Conservation (phyloP, 2,888 invertebrate species). For the Eristalis intricaria region DNA sequence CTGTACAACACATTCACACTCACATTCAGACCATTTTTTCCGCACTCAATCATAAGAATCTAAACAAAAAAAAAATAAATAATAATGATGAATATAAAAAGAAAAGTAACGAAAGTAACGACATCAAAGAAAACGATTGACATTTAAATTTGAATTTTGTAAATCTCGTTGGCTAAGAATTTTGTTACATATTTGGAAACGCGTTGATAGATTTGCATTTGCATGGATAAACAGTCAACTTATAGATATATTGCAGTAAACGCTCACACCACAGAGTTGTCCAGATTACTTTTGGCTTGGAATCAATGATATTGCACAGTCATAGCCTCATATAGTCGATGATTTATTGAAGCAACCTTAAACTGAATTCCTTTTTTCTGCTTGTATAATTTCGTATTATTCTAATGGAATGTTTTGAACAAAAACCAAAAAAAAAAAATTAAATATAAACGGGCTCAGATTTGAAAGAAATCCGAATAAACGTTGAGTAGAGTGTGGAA, state of each 20-base stretch:
- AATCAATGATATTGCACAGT: conserved; percentile 45
- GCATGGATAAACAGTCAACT: conserved; percentile 54
- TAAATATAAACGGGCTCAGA: conserved; percentile 20
- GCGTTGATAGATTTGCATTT: conserved; percentile 20
- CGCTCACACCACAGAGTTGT: conserved; percentile 73
- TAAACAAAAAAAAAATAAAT: conserved; percentile 18
- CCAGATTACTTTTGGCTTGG: conserved; percentile 66
- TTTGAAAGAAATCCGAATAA: conserved; percentile 32
- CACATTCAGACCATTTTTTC: conserved; percentile 53
- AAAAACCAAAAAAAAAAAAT: conserved; percentile 6
- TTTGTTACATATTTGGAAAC: conserved; percentile 39
- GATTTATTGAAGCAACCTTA: conserved; percentile 17
- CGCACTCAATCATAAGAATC: conserved; percentile 52
- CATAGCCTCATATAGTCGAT: conserved; percentile 15
- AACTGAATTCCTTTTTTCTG: conserved; percentile 7
- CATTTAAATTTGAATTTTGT: conserved; percentile 13
- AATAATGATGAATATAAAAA: not conserved
- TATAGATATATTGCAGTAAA: conserved; percentile 54
- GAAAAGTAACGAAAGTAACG: conserved; percentile 1
- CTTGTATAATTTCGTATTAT: conserved; percentile 15
- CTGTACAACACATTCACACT: conserved; percentile 73
- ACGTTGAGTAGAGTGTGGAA: conserved; percentile 8
- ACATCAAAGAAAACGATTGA: not conserved
- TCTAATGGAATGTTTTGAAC: conserved; percentile 26
- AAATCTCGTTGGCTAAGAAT: conserved; percentile 16